Base-by-base conservation (phyloP, 2,888 invertebrate genomes). In the Mylabris sibirica region DNA sequence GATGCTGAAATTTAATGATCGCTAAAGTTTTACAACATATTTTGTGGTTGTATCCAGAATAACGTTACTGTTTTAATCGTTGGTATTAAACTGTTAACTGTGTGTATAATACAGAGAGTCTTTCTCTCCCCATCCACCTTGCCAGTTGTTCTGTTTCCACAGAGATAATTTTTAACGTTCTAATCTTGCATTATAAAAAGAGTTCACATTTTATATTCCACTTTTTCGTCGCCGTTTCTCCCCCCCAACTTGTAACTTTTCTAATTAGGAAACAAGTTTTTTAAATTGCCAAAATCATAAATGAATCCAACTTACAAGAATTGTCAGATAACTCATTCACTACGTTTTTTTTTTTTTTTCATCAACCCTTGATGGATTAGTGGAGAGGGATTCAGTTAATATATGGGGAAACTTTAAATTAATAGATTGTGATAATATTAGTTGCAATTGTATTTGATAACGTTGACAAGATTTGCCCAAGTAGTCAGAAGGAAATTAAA, bases 401-500 rank as follows among this genome's bases (percentile, higher is more conserved):
- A 11, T 30, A 5, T n/a, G n/a, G n/a, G n/a, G n/a, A n/a, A 24
- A 22, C n/a, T 59, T 6, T 30, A 59, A 22, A 59, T 59, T 9
- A 26, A 26, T 11, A n/a, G 57, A 57, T 24, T 57, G n/a, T 20
- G 20, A 1, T 14, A 26, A n/a, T 59, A 14, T 24, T 14, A 14
- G 24, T 35, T 35, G n/a, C 67, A 69, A 65, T 69, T 70, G 66
- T 34, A 72, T 61, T 69, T 59, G 30, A 63, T 11, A 30, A 35
- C 63, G 53, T 68, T 64, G 69, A 72, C 64, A 76, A 76, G 74
- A 77, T 77, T 30, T 75, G 74, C 74, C 68, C 71, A 71, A 74
- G 76, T 70, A 74, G 73, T 73, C 75, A 72, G 69, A 71, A 76
- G 78, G 76, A 79, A 79, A 79, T 79, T 78, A 79, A 78, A 77